Percentiles rank a stretch among this genome's conserved stretches.
Evolutionary conservation across 2,888 invertebrate species (phyloP).

Genomic region (Eurois occulta): DNA sequence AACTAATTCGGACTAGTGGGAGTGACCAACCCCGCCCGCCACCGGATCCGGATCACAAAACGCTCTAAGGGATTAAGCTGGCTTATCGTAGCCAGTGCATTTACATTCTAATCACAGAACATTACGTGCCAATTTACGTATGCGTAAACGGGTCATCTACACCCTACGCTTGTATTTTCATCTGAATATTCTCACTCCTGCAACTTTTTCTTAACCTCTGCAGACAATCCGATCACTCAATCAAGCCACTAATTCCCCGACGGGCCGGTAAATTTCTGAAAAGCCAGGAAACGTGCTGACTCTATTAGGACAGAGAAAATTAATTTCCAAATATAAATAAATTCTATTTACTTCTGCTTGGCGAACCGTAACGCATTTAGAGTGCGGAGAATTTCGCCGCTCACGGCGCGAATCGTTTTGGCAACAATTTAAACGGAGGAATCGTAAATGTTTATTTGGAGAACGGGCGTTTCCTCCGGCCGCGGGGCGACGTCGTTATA

Average conservation of each 20-base stretch:
- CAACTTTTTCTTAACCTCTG: constrained; percentile 20
- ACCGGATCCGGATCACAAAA: constrained; percentile 71
- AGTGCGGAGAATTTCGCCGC: constrained; percentile 79
- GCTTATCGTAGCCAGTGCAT: constrained; percentile 72
- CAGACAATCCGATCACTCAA: constrained; percentile 55
- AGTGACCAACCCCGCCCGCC: constrained; percentile 60
- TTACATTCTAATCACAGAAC: constrained; percentile 70
- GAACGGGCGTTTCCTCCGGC: constrained; percentile 80
- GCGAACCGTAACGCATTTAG: constrained; percentile 86
- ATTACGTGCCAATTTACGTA: constrained; percentile 60
- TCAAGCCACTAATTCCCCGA: constrained; percentile 67
- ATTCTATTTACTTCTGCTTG: constrained; percentile 88
- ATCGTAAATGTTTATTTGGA: constrained; percentile 89
- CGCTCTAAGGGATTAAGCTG: constrained; percentile 75
- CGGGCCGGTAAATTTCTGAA: constrained; percentile 75
- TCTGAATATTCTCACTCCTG: constrained; percentile 10
- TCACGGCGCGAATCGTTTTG: constrained; percentile 85
- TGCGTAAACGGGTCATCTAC: constrained; percentile 21
- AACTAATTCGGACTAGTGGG: constrained; percentile 81
- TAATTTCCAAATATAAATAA: constrained; percentile 89
- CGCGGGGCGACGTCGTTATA: constrained; percentile 86
- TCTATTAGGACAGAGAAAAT: constrained; percentile 84
- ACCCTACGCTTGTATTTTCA: constrained; percentile 18
- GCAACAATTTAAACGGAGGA: constrained; percentile 87
- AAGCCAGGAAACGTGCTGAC: constrained; percentile 78